Evolutionary conservation across 2,797 vertebrate species (phyloP).

Genomic region (Galagoides demidoff): DNA sequence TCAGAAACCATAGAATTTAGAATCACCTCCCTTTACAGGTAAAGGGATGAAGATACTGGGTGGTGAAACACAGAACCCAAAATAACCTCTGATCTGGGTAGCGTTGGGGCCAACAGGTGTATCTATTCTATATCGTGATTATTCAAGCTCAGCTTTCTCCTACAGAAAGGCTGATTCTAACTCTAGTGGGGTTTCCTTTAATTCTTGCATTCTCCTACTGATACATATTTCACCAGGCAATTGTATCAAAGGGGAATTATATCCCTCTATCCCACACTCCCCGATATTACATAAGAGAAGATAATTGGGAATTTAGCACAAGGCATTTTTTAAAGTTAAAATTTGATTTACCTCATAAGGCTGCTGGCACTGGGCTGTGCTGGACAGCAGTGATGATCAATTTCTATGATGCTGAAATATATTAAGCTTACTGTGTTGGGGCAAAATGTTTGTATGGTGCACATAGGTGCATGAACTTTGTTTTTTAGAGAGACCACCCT

Average conservation of each 20-base stretch:
- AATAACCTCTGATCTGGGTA: not conserved
- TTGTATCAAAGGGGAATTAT: conserved; percentile 62
- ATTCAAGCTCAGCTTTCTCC: conserved; percentile 13
- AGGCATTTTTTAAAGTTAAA: conserved; percentile 67
- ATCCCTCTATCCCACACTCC: not conserved
- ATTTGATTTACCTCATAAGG: conserved; percentile 71
- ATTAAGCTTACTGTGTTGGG: conserved; percentile 77
- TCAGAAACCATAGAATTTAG: conserved; percentile 44
- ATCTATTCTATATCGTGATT: not conserved
- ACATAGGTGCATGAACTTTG: conserved; percentile 77
- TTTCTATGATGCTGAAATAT: conserved; percentile 73
- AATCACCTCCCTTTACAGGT: not conserved
- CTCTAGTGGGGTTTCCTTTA: conserved; percentile 47
- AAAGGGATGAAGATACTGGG: not conserved
- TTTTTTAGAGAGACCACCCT: conserved; percentile 79
- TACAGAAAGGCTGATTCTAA: conserved; percentile 51
- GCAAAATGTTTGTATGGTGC: conserved; percentile 84
- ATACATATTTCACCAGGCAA: conserved; percentile 58
- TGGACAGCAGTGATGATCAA: conserved; percentile 78
- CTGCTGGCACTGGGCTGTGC: conserved; percentile 74
- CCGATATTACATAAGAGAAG: conserved; percentile 24
- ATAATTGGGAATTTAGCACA: conserved; percentile 28
- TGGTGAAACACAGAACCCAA: not conserved
- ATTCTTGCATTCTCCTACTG: conserved; percentile 49
- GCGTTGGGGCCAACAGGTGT: not conserved